phyloP scores from a whole-genome alignment of 2,113 vertebrate genomes.

The Saccopteryx leptura region DNA sequence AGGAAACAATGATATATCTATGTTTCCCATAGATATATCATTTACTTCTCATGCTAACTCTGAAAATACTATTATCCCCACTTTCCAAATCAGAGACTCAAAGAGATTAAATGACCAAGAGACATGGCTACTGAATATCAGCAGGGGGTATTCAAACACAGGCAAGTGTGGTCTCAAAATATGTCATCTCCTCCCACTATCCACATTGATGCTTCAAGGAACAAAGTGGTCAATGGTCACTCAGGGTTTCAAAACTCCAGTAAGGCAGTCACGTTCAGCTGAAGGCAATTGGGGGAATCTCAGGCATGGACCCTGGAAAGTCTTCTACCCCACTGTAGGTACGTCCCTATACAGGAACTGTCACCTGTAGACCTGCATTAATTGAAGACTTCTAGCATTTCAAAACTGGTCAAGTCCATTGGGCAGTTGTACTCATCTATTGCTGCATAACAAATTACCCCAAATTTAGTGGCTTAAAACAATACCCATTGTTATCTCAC shows the following conservation, averaged over 20 bases:
- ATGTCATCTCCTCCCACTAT: neutral
- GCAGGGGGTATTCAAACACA: neutral
- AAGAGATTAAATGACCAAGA: neutral
- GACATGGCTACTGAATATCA: neutral
- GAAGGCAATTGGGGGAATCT: neutral
- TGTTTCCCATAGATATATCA: neutral
- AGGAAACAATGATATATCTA: too few species aligned
- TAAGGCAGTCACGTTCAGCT: neutral
- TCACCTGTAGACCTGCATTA: neutral
- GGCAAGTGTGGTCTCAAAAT: neutral
- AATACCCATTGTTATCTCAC: neutral
- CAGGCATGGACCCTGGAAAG: neutral
- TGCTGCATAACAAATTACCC: neutral
- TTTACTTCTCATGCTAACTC: neutral
- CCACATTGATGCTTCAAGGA: neutral
- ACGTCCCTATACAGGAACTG: fast-evolving
- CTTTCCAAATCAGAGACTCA: neutral
- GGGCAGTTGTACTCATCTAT: neutral
- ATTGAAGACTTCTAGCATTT: neutral
- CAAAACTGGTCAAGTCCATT: neutral
- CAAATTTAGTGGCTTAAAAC: neutral
- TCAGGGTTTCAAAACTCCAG: neutral
- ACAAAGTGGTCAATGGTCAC: neutral
- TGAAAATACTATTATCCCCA: neutral
- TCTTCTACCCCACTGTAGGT: neutral